Evolutionary conservation across 2,797 vertebrate genomes (phyloP).

Genomic region (Catharus ustulatus): DNA sequence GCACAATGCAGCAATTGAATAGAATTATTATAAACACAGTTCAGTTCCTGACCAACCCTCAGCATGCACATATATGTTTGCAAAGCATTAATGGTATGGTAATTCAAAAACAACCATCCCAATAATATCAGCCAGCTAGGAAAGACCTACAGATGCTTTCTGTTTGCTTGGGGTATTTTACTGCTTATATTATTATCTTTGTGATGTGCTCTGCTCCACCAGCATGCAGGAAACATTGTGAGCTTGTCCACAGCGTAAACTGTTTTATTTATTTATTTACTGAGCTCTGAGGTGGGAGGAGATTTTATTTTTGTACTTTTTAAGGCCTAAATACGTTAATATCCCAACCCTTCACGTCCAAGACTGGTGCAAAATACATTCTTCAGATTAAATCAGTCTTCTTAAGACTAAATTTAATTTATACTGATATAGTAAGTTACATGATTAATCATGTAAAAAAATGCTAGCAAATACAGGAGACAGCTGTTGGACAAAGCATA

Average conservation of each 20-base stretch:
- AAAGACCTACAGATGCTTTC: conserved; percentile 70
- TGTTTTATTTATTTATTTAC: conserved; percentile 63
- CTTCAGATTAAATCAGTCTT: conserved; percentile 55
- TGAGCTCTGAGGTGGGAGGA: conserved; percentile 16
- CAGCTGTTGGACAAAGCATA: conserved; percentile 19
- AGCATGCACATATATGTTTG: neutral
- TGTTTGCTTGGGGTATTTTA: conserved; percentile 73
- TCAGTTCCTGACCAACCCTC: conserved; percentile 24
- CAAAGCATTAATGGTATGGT: conserved; percentile 20
- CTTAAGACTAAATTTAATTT: conserved; percentile 67
- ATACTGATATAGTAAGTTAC: conserved; percentile 23
- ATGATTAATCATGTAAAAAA: conserved; percentile 43
- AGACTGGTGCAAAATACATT: conserved; percentile 56
- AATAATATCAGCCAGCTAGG: conserved; percentile 20
- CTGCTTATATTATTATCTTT: conserved; percentile 62
- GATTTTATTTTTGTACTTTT: conserved; percentile 29
- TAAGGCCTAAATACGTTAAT: conserved; percentile 48
- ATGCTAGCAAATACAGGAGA: conserved; percentile 18
- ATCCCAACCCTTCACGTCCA: conserved; percentile 40
- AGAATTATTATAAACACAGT: neutral
- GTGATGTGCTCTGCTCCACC: conserved; percentile 7
- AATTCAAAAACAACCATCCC: conserved; percentile 20
- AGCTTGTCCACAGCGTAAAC: conserved; percentile 31
- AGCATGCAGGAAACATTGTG: conserved; percentile 51
- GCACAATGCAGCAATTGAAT: conserved; percentile 14